Evolutionary conservation across 1,140 invertebrate genomes (phyloP).

Genomic region (Leucophenga varia): DNA sequence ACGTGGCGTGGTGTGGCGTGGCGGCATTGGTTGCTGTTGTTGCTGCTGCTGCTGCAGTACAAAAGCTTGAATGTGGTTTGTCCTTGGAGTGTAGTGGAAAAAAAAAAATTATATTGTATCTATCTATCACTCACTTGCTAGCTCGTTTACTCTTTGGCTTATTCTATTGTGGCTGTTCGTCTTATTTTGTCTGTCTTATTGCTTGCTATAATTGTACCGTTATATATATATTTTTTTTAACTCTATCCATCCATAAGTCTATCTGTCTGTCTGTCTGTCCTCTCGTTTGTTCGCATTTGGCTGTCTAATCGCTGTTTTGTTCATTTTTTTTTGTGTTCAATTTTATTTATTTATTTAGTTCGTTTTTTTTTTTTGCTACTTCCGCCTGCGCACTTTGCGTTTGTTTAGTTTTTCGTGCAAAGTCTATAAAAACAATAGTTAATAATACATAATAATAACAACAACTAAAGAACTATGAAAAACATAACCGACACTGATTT

Average conservation of each 20-base stretch:
- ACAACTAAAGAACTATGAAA: too few relatives aligned
- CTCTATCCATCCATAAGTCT: too few relatives aligned
- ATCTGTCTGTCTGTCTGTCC: too few relatives aligned
- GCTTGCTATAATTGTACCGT: conserved; percentile 1
- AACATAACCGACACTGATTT: too few relatives aligned
- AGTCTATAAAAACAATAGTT: too few relatives aligned
- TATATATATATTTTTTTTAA: conserved; percentile 10
- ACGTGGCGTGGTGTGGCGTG: too few relatives aligned
- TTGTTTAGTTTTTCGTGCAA: neutral
- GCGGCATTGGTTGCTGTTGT: too few relatives aligned
- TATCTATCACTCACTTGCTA: too few relatives aligned
- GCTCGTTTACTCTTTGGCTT: too few relatives aligned
- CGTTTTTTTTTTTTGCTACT: conserved; percentile 4
- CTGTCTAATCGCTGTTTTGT: conserved; percentile 28
- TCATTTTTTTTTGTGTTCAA: conserved; percentile 26
- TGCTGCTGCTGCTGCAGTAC: too few relatives aligned
- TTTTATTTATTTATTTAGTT: conserved; percentile 5
- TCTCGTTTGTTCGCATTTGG: conserved; percentile 33
- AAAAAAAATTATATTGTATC: too few relatives aligned
- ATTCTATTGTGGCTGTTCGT: conserved; percentile 13
- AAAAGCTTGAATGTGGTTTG: conserved; percentile 52
- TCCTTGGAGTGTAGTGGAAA: conserved; percentile 48
- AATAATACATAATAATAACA: too few relatives aligned
- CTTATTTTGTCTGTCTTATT: conserved; percentile 20
- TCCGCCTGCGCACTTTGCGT: conserved; percentile 16